Evolutionary conservation across 1,140 invertebrate species (phyloP), one percentile per base, ranked within the genome.

Genomic region (Neodiprion virginianus): DNA sequence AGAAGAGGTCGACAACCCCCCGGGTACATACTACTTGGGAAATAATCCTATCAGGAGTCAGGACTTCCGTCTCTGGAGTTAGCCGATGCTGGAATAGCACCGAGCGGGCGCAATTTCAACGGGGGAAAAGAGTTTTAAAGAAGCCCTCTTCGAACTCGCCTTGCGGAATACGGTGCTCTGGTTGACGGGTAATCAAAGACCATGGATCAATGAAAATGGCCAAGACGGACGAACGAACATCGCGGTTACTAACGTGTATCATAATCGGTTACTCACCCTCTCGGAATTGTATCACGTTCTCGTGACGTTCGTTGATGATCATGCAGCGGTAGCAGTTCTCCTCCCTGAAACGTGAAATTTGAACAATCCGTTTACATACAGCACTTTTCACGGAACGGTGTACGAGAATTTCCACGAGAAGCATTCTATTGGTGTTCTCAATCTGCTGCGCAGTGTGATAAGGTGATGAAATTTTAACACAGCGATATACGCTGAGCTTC

Each of bases 241-340:
- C 28, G 28, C 28, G 28, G 28, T 40, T 40, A 40, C 28, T 40
- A 2, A 40, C 28, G 5, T 40, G 5, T 40, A 40, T 40, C 28
- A 40, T 40, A 40, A 40, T 40, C 5, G 0, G 28, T 40, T 40
- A 40, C 91, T 91, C 86, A 93, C 92, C 90, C 87, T 93, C 92
- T 83, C 92, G 92, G 83, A 91, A 93, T 76, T 93, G 92, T n/a
- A 93, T 90, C 21, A 93, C 92, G 81, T 93, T 93, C 70, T 88
- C 85, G 81, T 93, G 91, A 69, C 90, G 90, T 76, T 91, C 89
- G 77, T 91, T 90, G 76, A 93, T 92, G 71, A 92, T 90, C 75
- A 93, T 88, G 77, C 92, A 93, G 9, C 90, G 87, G 82, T 89
- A 92, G 78, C 92, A 93, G 23, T 83, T 86, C n/a, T 91, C 89